phyloP scores from a whole-genome alignment of 2,797 vertebrate species.

The Lycodopsis pacificus region DNA sequence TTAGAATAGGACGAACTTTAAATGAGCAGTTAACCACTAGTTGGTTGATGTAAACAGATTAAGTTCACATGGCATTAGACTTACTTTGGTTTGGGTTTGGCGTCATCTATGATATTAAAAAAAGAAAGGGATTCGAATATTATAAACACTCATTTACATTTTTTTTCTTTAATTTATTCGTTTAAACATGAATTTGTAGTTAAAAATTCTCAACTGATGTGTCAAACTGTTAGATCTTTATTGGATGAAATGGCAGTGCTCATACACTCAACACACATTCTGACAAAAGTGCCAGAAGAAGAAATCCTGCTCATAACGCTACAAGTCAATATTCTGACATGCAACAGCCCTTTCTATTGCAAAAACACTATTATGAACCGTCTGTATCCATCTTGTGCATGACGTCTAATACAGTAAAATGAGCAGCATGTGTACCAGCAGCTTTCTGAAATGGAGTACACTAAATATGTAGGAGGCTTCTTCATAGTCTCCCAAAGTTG shows the following conservation, averaged over 20 bases:
- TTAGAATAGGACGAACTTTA: conserved; percentile 16
- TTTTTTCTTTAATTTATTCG: background rate
- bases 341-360: background rate
- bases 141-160: background rate
- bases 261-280: background rate
- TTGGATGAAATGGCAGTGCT: background rate
- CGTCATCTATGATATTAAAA: conserved; percentile 71
- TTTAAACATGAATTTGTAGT: background rate
- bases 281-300: background rate
- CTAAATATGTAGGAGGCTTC: background rate
- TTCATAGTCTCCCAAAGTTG: background rate
- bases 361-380: background rate
- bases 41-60: background rate
- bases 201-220: background rate
- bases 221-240: background rate
- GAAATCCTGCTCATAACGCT: background rate
- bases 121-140: background rate
- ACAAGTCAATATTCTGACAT: background rate
- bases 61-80: conserved; percentile 32
- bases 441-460: background rate
- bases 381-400: conserved; percentile 1
- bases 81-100: conserved; percentile 82
- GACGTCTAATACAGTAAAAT: conserved; percentile 3
- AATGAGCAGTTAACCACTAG: background rate
- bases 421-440: conserved; percentile 2